phyloP scores from a whole-genome alignment of 2,113 vertebrate species.

The Rhinogobius similis region DNA sequence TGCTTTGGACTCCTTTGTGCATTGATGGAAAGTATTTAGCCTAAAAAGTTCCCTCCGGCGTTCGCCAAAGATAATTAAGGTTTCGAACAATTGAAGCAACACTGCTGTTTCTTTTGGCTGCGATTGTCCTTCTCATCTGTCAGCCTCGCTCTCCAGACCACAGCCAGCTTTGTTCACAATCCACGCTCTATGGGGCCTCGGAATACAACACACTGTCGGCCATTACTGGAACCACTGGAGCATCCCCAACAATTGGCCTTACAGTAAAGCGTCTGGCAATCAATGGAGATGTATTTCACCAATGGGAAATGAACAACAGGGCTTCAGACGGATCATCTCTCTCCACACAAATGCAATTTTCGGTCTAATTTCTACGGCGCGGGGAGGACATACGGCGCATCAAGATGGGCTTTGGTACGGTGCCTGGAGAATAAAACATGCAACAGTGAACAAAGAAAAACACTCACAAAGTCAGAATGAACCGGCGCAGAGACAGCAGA shows the following conservation, averaged over 20 bases:
- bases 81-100: constrained; percentile 5
- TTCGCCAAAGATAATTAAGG: background rate
- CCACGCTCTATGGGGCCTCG: constrained; percentile 18
- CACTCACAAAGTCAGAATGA: constrained; percentile 27
- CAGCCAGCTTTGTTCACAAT: constrained; percentile 26
- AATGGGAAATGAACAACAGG: constrained; percentile 44
- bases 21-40: constrained; percentile 4
- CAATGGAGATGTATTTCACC: constrained; percentile 57
- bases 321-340: constrained; percentile 52
- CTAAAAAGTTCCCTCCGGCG: constrained; percentile 7
- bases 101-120: constrained; percentile 4
- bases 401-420: constrained; percentile 18
- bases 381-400: constrained; percentile 32
- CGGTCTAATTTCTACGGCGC: constrained; percentile 50
- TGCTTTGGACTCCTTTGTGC: background rate
- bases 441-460: constrained; percentile 17
- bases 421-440: constrained; percentile 18
- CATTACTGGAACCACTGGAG: constrained; percentile 55
- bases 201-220: constrained; percentile 46
- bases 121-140: constrained; percentile 25
- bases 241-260: constrained; percentile 45
- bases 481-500: constrained; percentile 16
- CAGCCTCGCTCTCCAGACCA: constrained; percentile 23
- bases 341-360: constrained; percentile 58
- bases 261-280: constrained; percentile 56